Base-by-base conservation (phyloP, 2,113 vertebrate species). In the Oxygymnocypris stewartii region DNA sequence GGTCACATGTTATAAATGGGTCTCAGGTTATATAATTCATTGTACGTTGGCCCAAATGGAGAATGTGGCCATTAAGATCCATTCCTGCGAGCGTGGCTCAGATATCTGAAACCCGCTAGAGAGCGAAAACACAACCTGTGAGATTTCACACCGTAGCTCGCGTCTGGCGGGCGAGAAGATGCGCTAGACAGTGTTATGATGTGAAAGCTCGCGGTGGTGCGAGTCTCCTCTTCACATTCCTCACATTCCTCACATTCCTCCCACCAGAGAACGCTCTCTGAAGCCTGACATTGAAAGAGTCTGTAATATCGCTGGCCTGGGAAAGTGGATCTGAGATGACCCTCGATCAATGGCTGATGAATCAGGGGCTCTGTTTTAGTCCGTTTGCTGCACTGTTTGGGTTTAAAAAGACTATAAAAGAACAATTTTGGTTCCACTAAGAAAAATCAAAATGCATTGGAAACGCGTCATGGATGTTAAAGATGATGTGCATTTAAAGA, bases 201-300 rank as follows among this genome's bases (percentile, higher is more conserved):
- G 93, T 93, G 92, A 93, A 92, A 81, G 93, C 92, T 94, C 92
- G 91, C 90, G 91, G 91, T 89, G 88, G 91, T 94, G 93, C 92
- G 90, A 93, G 88, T 91, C 92, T 88, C 84, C 85, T 89, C 90
- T 87, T 84, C 90, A 83, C 94, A 95, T 95, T 95, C 94, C 93
- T 91, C 82, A 84, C 91, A 95, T 95, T 93, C 95, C 93, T 49
- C 49, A 14, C 44, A 47, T 47, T 47, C 54, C 78, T 92, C 92
- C 92, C 91, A 90, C 12, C 59, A 90, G 90, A 92, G 90, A 91
- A 87, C 90, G 79, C 86, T 87, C 79, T 89, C 86, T 49, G 65
- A 79, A 86, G 78, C 75, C 87, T 59, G 54, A 76, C 84, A 88
- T 84, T 79, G 91, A 87, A 88, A 89, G 90, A 89, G 87, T 89